These are phyloP conservation scores for Nansenia antarctica DNA, from an alignment of 2,113 vertebrate species.

Conservation along the genomic window DNA sequence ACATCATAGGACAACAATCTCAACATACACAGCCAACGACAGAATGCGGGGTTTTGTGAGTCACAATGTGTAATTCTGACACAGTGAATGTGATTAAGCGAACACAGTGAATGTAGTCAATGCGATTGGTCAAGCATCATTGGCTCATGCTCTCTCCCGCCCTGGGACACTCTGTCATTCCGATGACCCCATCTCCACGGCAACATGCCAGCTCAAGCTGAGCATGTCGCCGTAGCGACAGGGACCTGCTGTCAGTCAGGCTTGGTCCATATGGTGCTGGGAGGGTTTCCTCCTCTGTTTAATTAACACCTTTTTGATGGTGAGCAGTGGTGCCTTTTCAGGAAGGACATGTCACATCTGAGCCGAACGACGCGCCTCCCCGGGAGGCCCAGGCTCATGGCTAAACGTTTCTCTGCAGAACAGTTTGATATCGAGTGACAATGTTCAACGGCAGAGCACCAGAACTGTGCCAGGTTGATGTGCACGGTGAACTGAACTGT, in stretches of 20 bases:
- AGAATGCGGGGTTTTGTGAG: no score
- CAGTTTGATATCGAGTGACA: no score
- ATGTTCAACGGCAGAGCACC: no score
- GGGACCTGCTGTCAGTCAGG: constrained; percentile 37
- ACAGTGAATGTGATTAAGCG: not conserved
- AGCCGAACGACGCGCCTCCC: constrained; percentile 22
- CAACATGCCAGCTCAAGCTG: constrained; percentile 48
- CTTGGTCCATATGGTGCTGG: constrained; percentile 44
- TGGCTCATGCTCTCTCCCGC: no score
- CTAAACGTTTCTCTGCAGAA: no score
- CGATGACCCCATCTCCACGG: constrained; percentile 49
- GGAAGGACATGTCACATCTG: constrained; percentile 39
- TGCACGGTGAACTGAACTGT: no score
- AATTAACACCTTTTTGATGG: constrained; percentile 56
- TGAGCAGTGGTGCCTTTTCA: constrained; percentile 30
- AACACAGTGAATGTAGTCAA: no score
- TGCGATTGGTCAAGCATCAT: no score
- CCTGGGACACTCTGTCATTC: constrained; percentile 39
- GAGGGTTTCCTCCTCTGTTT: constrained; percentile 29
- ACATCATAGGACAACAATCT: no score
- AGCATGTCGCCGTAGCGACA: constrained; percentile 37
- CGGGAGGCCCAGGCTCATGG: constrained; percentile 15
- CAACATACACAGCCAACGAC: no score
- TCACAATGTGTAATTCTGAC: not conserved
- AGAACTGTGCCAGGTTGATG: no score